These are phyloP conservation scores for Penaeus indicus DNA, from an alignment of 1,140 invertebrate species.

Conservation along the genomic window DNA sequence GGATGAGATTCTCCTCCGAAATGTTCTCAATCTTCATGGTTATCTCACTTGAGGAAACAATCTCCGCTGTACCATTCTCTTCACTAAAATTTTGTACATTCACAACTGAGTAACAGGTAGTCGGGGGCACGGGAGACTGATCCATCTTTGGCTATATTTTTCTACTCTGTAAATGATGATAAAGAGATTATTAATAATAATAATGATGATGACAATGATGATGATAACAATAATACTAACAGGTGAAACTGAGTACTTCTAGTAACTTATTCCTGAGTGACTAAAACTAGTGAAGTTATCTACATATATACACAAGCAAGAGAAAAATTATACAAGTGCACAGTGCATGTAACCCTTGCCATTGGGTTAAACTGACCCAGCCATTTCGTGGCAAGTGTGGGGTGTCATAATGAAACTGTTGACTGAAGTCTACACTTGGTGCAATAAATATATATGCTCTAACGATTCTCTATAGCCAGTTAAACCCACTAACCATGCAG, in stretches of 20 bases:
- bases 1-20: conserved; percentile 38
- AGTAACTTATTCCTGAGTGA: no score
- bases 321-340: no score
- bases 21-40: conserved; percentile 44
- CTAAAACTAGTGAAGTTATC: no score
- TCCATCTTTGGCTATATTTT: not conserved
- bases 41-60: conserved; percentile 18
- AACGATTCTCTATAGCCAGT: no score
- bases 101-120: conserved; percentile 17
- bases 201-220: not conserved
- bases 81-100: conserved; percentile 25
- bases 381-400: no score
- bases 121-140: not conserved
- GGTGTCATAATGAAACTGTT: no score
- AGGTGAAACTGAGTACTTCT: not conserved
- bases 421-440: no score
- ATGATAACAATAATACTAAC: not conserved
- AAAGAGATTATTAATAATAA: not conserved
- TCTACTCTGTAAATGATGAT: not conserved
- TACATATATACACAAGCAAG: no score
- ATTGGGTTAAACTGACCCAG: no score
- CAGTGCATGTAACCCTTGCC: no score
- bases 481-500: no score
- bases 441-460: no score
- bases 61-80: conserved; percentile 16